A percentile compares a stretch with the other conserved stretches of the same genome.
Evolutionary conservation across 2,797 vertebrate species (phyloP).

Genomic region (Crax fasciolata): DNA sequence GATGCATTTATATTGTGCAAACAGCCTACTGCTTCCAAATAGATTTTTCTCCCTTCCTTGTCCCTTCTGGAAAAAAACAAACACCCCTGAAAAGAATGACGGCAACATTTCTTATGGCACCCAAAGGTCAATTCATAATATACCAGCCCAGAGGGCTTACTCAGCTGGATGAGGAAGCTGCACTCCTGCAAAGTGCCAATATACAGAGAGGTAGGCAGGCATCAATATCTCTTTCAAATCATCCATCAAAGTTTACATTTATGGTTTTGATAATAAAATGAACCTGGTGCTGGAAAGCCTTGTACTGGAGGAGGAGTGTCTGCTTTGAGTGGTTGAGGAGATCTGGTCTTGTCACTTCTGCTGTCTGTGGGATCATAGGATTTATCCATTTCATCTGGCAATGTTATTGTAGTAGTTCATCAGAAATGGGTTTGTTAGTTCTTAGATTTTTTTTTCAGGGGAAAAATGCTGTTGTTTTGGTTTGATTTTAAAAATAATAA

Average conservation of each 20-base stretch:
- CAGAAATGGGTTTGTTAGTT: not conserved
- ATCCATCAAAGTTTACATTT: not conserved
- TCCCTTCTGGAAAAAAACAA: not conserved
- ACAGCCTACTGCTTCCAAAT: slow-evolving; percentile 10
- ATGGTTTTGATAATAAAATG: not conserved
- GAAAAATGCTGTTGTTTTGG: not conserved
- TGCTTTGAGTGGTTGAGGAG: not conserved
- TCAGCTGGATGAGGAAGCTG: not conserved
- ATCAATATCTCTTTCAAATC: not conserved
- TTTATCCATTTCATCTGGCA: not conserved
- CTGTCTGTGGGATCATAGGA: not conserved
- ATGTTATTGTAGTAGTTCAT: not conserved
- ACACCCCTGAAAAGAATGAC: not conserved
- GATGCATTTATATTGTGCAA: slow-evolving; percentile 37
- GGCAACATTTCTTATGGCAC: not conserved
- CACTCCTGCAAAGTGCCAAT: not conserved
- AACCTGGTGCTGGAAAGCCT: not conserved
- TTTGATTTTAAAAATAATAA: not conserved
- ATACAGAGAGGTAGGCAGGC: not conserved
- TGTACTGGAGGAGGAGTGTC: not conserved
- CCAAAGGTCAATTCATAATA: slow-evolving; percentile 16
- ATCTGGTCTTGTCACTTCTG: not conserved
- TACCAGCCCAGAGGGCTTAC: not conserved
- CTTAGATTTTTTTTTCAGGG: fast-evolving
- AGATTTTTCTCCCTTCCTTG: not conserved